Percentiles rank a stretch among this genome's conserved stretches.
These are phyloP conservation scores for Morphnarchus princeps DNA, from an alignment of 2,113 vertebrate genomes.

Conservation along the genomic window DNA sequence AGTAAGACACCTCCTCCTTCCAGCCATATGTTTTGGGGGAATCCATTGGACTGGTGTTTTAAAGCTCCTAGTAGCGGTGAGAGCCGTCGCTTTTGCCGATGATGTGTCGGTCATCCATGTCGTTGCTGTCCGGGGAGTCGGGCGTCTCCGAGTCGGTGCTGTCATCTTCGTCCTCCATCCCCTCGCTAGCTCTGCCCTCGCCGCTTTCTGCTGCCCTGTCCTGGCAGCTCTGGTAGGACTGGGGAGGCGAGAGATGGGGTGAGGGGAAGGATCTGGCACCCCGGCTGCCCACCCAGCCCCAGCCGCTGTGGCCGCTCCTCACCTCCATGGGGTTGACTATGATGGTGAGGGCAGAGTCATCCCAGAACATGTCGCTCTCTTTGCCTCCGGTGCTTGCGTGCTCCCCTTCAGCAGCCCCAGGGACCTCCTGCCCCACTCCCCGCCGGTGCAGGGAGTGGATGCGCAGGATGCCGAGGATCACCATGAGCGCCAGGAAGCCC, in stretches of 20 bases:
- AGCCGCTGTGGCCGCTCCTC: not conserved
- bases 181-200: slow-evolving; percentile 59
- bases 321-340: slow-evolving; percentile 99
- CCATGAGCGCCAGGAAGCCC: slow-evolving; percentile 96
- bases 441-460: slow-evolving; percentile 93
- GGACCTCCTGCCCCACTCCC: slow-evolving; percentile 5
- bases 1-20: slow-evolving; percentile 36
- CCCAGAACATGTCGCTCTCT: slow-evolving; percentile 90
- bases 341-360: slow-evolving; percentile 96
- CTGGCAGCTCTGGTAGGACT: slow-evolving; percentile 78
- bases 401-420: slow-evolving; percentile 31
- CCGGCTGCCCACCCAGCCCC: not conserved
- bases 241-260: not conserved
- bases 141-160: slow-evolving; percentile 84
- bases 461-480: slow-evolving; percentile 91
- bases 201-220: slow-evolving; percentile 24
- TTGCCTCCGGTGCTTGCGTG: slow-evolving; percentile 73
- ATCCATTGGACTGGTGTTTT: not conserved
- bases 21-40: not conserved
- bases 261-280: not conserved
- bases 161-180: slow-evolving; percentile 76
- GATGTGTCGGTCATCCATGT: slow-evolving; percentile 79
- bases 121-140: slow-evolving; percentile 75
- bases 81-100: slow-evolving; percentile 80
- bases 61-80: slow-evolving; percentile 78